These are phyloP conservation scores for Ammospiza caudacuta DNA, from an alignment of 2,113 vertebrate genomes.

Conservation along the genomic window DNA sequence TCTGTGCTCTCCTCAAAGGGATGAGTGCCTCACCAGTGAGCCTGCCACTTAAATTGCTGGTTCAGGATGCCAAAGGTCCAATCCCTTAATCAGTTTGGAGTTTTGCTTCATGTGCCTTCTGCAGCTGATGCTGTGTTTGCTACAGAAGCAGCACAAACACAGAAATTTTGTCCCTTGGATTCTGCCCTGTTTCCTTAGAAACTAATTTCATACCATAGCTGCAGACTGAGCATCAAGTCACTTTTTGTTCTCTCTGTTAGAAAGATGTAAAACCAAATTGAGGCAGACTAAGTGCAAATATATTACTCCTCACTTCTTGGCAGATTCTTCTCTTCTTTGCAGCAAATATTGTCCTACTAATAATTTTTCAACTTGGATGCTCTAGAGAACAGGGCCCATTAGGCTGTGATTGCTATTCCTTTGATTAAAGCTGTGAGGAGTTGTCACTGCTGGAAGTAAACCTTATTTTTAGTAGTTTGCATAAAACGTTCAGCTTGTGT, in stretches of 20 bases:
- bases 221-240: neutral
- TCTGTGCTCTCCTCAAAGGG: neutral
- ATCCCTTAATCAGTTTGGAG: neutral
- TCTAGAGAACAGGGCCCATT: neutral
- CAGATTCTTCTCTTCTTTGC: neutral
- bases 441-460: constrained; percentile 16
- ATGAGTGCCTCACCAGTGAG: fast-evolving
- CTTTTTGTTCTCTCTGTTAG: neutral
- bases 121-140: neutral
- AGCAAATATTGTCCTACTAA: neutral
- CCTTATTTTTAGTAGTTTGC: neutral
- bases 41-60: neutral
- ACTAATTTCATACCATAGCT: neutral
- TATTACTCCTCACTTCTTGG: neutral
- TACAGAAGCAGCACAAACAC: neutral
- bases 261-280: neutral
- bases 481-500: neutral
- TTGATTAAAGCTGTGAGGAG: constrained; percentile 14
- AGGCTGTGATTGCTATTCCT: neutral
- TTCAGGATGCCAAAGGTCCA: neutral
- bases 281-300: neutral
- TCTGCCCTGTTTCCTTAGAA: constrained; percentile 30
- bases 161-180: neutral
- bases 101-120: neutral
- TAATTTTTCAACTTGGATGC: neutral